These are phyloP conservation scores for Orycteropus afer DNA, from an alignment of 2,113 vertebrate genomes.

Conservation along the genomic window DNA sequence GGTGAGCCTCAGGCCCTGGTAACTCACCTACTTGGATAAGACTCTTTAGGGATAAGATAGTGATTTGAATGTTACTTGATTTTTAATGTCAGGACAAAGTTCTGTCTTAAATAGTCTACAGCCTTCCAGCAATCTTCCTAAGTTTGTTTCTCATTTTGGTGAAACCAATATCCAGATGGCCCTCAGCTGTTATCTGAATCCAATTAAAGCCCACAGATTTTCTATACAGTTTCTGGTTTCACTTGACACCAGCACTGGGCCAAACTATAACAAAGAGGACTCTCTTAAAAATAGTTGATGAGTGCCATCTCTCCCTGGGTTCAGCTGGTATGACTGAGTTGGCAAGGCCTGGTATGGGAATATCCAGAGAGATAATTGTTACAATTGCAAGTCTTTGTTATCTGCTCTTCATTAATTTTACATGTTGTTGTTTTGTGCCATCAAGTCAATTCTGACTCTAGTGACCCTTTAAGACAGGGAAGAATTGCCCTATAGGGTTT, in stretches of 20 bases:
- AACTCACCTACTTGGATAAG: neutral
- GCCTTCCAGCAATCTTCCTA: neutral
- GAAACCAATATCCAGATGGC: neutral
- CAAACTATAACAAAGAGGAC: neutral
- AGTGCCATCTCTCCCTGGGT: neutral
- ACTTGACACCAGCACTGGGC: neutral
- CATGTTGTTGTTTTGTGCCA: neutral
- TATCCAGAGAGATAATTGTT: neutral
- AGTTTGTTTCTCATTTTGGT: neutral
- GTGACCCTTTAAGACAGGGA: neutral
- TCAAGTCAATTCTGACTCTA: neutral
- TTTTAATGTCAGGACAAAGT: neutral
- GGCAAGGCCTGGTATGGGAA: neutral
- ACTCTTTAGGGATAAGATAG: neutral
- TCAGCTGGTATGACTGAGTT: neutral
- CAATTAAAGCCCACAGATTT: neutral
- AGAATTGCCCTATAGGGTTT: no score
- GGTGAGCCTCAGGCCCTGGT: neutral
- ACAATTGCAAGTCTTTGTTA: neutral
- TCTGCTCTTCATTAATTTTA: neutral
- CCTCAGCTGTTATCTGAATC: slow-evolving; percentile 6
- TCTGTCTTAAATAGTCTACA: neutral
- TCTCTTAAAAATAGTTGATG: neutral
- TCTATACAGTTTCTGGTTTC: neutral
- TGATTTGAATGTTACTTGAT: neutral